Percentiles rank a stretch among this genome's conserved stretches.
Conservation (phyloP, 64 coral and sea anemone species). For the Acropora yongei region DNA sequence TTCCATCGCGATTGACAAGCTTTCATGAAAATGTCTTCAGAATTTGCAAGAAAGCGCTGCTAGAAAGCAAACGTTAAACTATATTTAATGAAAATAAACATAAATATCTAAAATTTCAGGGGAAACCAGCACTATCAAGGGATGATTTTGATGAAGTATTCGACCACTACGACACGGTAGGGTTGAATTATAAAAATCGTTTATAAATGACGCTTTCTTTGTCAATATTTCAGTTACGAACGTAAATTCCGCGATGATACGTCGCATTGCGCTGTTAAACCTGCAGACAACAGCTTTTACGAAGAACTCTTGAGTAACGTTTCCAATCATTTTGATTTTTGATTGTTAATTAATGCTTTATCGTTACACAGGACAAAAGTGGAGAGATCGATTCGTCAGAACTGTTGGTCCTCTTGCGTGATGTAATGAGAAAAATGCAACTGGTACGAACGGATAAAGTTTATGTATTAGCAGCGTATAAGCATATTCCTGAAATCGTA, state of each 20-base stretch:
- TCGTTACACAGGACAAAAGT: conserved; percentile 52
- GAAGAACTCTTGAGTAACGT: neutral
- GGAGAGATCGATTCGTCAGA: conserved; percentile 44
- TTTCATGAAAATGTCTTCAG: too few relatives aligned
- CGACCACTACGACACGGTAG: conserved; percentile 30
- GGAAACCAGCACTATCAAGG: conserved; percentile 12
- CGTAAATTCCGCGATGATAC: too few relatives aligned
- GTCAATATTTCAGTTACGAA: too few relatives aligned
- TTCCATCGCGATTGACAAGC: too few relatives aligned
- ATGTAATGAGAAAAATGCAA: conserved; percentile 39
- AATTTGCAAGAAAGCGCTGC: too few relatives aligned
- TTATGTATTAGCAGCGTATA: too few relatives aligned
- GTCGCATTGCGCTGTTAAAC: neutral
- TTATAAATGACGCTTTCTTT: too few relatives aligned
- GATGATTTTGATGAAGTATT: conserved; percentile 31
- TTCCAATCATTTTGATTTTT: neutral
- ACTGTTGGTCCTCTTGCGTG: conserved; percentile 44
- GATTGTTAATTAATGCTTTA: neutral
- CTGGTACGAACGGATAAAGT: neutral
- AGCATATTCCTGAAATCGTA: too few relatives aligned
- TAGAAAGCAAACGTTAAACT: too few relatives aligned
- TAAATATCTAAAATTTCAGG: neutral
- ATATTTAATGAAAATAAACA: neutral
- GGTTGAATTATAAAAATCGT: neutral
- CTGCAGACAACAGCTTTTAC: neutral